Evolutionary conservation across 2,113 vertebrate species (phyloP).

Genomic region (Apteryx mantelli): DNA sequence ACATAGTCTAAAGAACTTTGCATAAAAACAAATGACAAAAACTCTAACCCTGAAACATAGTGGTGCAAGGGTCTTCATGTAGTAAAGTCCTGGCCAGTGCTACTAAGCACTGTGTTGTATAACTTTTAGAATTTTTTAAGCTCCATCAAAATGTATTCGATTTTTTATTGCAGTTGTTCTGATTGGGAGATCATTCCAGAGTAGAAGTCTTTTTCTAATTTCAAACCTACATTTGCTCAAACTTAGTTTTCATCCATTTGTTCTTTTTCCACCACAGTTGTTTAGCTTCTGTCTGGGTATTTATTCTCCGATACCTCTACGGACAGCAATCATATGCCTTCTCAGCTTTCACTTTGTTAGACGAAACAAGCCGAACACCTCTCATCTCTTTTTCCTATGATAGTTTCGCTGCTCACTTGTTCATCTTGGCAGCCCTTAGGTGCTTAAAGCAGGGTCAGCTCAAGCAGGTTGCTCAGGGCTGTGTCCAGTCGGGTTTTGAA

Average conservation of each 20-base stretch:
- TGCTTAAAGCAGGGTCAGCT: not conserved
- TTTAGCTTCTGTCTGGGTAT: not conserved
- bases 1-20: not conserved
- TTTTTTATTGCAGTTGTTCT: not conserved
- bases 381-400: rapidly evolving
- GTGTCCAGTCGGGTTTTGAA: too few species aligned
- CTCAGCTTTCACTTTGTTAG: rapidly evolving
- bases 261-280: not conserved
- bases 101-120: not conserved
- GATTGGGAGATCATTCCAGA: not conserved
- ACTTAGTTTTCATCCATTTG: not conserved
- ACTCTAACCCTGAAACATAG: not conserved
- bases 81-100: not conserved
- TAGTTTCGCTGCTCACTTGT: not conserved
- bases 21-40: not conserved
- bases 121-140: not conserved
- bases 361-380: rapidly evolving
- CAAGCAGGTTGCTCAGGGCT: too few species aligned
- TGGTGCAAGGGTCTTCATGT: not conserved
- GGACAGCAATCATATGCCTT: not conserved
- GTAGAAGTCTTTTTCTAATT: not conserved
- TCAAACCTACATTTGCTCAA: not conserved
- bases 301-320: not conserved
- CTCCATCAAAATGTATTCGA: not conserved
- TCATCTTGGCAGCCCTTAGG: not conserved